Evolutionary conservation across 2,888 invertebrate species (phyloP).

Genomic region (Dasypolia templi): DNA sequence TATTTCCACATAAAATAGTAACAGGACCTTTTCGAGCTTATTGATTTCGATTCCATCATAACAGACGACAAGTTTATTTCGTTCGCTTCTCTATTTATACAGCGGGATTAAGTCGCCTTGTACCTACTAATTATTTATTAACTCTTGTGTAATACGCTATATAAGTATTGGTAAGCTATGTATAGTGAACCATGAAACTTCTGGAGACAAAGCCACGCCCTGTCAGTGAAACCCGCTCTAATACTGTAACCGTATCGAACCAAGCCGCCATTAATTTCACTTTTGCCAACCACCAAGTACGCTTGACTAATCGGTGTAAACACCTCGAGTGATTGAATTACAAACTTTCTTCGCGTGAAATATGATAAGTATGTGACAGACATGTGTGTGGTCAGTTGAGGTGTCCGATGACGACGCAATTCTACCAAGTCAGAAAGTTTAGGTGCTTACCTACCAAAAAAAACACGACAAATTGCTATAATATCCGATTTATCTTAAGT

Average conservation of each 20-base stretch:
- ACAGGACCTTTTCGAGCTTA: slow-evolving; percentile 13
- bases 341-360: slow-evolving; percentile 80
- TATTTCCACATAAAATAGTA: slow-evolving; percentile 4
- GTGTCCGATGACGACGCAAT: slow-evolving; percentile 9
- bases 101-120: slow-evolving; percentile 11
- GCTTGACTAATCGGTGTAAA: slow-evolving; percentile 83
- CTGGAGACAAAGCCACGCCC: slow-evolving; percentile 68
- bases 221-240: slow-evolving; percentile 72
- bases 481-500: background rate
- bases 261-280: slow-evolving; percentile 80
- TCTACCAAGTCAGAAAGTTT: background rate
- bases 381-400: slow-evolving; percentile 41
- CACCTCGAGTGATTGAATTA: slow-evolving; percentile 80
- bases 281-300: slow-evolving; percentile 80
- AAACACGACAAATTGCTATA: background rate
- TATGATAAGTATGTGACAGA: slow-evolving; percentile 65
- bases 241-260: slow-evolving; percentile 70
- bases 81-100: slow-evolving; percentile 31
- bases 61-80: slow-evolving; percentile 36
- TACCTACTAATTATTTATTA: too few relatives aligned
- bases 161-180: slow-evolving; percentile 40
- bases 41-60: slow-evolving; percentile 45
- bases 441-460: background rate
- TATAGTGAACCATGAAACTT: slow-evolving; percentile 66
- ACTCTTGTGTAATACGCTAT: slow-evolving; percentile 33